Base-by-base conservation (phyloP, 1,140 invertebrate genomes). In the Ceratosolen solmsi region DNA sequence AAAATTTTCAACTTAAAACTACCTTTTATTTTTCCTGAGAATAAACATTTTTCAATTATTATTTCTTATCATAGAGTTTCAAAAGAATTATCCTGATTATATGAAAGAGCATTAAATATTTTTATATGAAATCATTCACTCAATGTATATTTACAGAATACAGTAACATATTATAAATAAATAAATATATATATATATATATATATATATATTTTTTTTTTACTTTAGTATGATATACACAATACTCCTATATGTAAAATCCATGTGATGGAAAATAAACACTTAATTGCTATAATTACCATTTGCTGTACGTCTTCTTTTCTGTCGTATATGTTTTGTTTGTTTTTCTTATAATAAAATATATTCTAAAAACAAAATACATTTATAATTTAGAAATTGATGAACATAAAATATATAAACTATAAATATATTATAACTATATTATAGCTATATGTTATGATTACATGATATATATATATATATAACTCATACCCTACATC, bases 71-170 rank as follows among this genome's bases (percentile, higher is more conserved):
- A n/a, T 56, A 56, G 20, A 56, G 4, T 30, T 13, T 2, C 27
- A 30, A 54, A 54, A 58, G 15, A 58, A 3, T 58, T 70, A 70
- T 15, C 27, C 46, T 25, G 13, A 30, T 30, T 33, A 20, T 5
- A 4, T 51, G 9, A 51, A 72, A 46, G 15, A 72, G 4, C 30
- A 49, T 72, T 72, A 2, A 25, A n/a, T 76, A 74, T 75, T 65
- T 68, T 65, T 77, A 68, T 38, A 51, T 51, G 41, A 65, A 68
- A 22, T 38, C 41, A 25, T 71, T 72, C 0, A 20, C 25, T 30
- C 17, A 36, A 46, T 56, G 22, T 79, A 27, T 79, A 71, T 71
- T 79, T 79, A 71, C 51, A 79, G 7, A 36, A 54, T 68, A 27
- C 27, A 56, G 20, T 56, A n/a, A n/a, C n/a, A n/a, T n/a, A n/a